Base-by-base conservation (phyloP, 2,113 vertebrate genomes). In the Caranx melampygus region DNA sequence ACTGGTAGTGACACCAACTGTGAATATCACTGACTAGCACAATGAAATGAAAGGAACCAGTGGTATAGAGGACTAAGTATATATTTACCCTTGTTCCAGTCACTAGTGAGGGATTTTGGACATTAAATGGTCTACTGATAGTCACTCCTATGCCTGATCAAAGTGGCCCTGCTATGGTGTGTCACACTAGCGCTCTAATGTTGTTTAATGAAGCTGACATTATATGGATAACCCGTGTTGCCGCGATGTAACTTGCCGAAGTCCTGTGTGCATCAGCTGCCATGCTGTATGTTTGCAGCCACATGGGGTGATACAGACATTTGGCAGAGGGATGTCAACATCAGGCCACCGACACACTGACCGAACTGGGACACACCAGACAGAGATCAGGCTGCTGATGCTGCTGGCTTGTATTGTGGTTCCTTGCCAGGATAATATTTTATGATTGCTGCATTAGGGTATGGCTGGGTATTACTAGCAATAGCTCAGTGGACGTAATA, bases 361-460 rank as follows among this genome's bases (percentile, higher is more conserved):
- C 69, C 81, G 66, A 85, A 83, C 76, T 87, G 65, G 61, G 66
- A 61, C 84, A 86, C 57, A 75, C 12, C 9, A 71, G 60, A 10
- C 61, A 45, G 45, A 69, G 78, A 75, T 58, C 49, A 42, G 6
- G 33, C 14, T 44, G 42, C 71, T 82, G 57, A 44, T 72, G 49
- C 7, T 60, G 15, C 14, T 42, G 11, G 21, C 12, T 72, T 47
- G 31, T 73, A 11, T 61, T 74, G 42, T 73, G 74, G 47, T 61
- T 75, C 26, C 55, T 66, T 21, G n/a, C 33, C 31, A 1, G 3
- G 9, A 45, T 68, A 35, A 55, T 55, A 52, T 52, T 21, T 61
- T 21, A 8, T 44, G 15, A 42, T 10, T n/a, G 65, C 42, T 5
- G 26, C 49, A 51, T 51, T n/a, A 33, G 5, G 70, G 49, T 58